Percentiles rank a stretch among this genome's conserved stretches.
Evolutionary conservation across 2,113 vertebrate genomes (phyloP).

Genomic region (Oncorhynchus gorbuscha): DNA sequence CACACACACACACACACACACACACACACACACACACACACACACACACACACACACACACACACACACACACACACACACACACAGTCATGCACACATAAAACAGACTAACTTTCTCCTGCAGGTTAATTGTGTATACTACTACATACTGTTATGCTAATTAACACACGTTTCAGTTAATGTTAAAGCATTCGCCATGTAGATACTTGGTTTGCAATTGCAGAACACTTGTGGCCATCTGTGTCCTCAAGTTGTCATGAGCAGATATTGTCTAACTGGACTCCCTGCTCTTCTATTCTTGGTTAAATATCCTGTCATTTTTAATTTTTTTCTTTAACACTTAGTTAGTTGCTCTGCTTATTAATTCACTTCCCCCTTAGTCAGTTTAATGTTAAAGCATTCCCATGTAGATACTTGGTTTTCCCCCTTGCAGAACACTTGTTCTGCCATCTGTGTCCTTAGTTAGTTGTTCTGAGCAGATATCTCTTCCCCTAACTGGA

Average conservation of each 20-base stretch:
- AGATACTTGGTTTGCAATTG: constrained; percentile 53
- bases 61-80: neutral
- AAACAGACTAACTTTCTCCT: neutral
- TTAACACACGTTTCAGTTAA: constrained; percentile 33
- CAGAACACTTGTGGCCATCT: constrained; percentile 52
- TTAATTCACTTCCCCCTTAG: no score
- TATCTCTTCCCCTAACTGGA: no score
- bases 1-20: neutral
- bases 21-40: neutral
- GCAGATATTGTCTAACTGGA: neutral
- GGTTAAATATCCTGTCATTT: neutral
- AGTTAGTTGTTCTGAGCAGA: no score
- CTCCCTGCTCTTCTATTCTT: neutral
- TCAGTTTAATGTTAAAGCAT: no score
- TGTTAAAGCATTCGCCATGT: constrained; percentile 27
- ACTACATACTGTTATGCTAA: constrained; percentile 41
- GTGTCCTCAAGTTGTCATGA: constrained; percentile 13
- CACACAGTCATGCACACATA: neutral
- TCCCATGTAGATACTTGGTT: no score
- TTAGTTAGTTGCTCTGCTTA: no score
- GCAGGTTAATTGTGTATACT: constrained; percentile 33
- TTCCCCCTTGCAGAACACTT: no score
- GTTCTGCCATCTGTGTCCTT: no score
- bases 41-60: no score
- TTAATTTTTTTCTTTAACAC: no score